Evolutionary conservation across 2,888 invertebrate species (phyloP).

Genomic region (Cataglyphis livida): DNA sequence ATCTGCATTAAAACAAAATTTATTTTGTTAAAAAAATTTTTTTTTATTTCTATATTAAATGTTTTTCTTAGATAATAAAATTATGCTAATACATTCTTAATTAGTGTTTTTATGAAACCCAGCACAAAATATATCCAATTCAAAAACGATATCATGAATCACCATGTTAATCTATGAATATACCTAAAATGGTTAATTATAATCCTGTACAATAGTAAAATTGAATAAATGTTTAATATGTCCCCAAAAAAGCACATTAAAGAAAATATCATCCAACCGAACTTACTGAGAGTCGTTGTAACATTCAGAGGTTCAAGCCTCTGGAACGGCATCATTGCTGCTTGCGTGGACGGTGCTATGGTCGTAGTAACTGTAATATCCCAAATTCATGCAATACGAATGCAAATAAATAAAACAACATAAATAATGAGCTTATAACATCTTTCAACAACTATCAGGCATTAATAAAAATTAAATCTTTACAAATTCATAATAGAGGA

Average conservation of each 20-base stretch:
- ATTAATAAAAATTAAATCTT: constrained; percentile 1
- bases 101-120: not conserved
- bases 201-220: not conserved
- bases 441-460: not conserved
- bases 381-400: constrained; percentile 84
- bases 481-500: not conserved
- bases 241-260: not conserved
- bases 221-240: not conserved
- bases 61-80: not conserved
- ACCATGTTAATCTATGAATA: not conserved
- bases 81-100: not conserved
- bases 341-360: constrained; percentile 80
- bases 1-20: not conserved
- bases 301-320: constrained; percentile 78
- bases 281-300: constrained; percentile 80
- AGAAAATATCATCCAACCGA: constrained; percentile 63
- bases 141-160: constrained; percentile 1
- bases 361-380: constrained; percentile 83
- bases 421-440: constrained; percentile 68
- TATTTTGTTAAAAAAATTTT: not conserved
- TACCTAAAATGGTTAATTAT: constrained; percentile 5
- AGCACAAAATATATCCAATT: not conserved
- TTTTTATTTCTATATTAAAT: not conserved
- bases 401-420: constrained; percentile 79
- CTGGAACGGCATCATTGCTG: constrained; percentile 80